Evolutionary conservation across 2,113 vertebrate genomes (phyloP).

Genomic region (Ceyx margarethae): DNA sequence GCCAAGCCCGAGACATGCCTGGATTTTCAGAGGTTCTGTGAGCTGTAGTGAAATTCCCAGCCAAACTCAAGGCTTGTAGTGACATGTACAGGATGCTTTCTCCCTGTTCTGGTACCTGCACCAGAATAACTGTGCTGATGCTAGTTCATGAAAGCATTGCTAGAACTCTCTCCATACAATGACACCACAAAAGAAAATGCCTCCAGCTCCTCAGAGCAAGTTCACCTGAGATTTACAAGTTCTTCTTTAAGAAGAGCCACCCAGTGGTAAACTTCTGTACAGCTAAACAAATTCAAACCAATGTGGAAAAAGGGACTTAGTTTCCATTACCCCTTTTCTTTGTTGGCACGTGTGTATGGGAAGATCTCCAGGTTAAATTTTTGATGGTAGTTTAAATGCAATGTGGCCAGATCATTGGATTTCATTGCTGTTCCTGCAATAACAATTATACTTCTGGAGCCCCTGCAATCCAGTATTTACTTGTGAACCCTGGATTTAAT

Average conservation of each 20-base stretch:
- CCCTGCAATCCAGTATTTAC: background rate
- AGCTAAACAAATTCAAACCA: background rate
- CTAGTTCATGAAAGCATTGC: background rate
- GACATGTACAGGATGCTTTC: background rate
- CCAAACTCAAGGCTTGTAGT: background rate
- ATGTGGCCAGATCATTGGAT: background rate
- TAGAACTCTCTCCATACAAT: background rate
- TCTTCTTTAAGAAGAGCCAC: background rate
- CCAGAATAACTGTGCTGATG: background rate
- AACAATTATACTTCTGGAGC: background rate
- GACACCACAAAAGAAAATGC: background rate
- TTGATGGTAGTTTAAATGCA: background rate
- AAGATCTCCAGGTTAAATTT: background rate
- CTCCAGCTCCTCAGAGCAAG: background rate
- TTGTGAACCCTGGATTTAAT: background rate
- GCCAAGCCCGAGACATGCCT: background rate
- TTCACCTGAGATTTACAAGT: background rate
- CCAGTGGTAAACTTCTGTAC: background rate
- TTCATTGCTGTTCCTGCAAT: background rate
- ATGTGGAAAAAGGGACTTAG: background rate
- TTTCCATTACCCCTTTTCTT: background rate
- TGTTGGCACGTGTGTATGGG: background rate
- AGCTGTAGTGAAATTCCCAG: constrained; percentile 8
- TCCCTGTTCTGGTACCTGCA: background rate
- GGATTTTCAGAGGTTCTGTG: background rate